These are phyloP conservation scores for Graptemys geographica DNA, from an alignment of 2,797 vertebrate species.

Conservation along the genomic window DNA sequence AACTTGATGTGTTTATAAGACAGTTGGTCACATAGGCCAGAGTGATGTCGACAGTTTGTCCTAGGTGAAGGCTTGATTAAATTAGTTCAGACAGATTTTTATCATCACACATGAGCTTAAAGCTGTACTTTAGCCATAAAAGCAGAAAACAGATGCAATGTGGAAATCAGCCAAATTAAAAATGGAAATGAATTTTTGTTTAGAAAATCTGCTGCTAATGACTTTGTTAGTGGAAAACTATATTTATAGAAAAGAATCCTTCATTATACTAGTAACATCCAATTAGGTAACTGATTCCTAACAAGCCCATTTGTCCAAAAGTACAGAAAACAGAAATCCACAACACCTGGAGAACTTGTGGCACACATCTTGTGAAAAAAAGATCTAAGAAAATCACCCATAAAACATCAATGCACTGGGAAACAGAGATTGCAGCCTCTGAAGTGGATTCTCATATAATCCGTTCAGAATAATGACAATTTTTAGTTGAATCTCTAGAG, in stretches of 20 bases:
- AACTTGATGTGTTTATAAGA: slow-evolving; percentile 52
- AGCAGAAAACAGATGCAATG: slow-evolving; percentile 58
- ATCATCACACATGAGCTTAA: slow-evolving; percentile 60
- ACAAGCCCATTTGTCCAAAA: slow-evolving; percentile 22
- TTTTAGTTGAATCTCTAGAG: slow-evolving; percentile 38
- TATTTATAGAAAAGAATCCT: not conserved
- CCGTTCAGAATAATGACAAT: slow-evolving; percentile 46
- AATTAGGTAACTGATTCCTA: slow-evolving; percentile 39
- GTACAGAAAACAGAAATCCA: not conserved
- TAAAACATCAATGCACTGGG: slow-evolving; percentile 31
- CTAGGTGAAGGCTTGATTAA: slow-evolving; percentile 65
- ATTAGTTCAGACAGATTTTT: slow-evolving; percentile 47
- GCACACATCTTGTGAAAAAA: slow-evolving; percentile 41
- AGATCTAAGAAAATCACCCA: slow-evolving; percentile 37
- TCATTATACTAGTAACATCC: slow-evolving; percentile 16
- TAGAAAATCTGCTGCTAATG: not conserved
- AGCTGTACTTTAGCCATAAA: slow-evolving; percentile 4
- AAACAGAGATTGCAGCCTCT: slow-evolving; percentile 37
- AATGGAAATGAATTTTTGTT: slow-evolving; percentile 57
- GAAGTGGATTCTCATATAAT: slow-evolving; percentile 28
- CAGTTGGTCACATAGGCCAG: slow-evolving; percentile 48
- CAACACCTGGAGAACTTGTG: slow-evolving; percentile 45
- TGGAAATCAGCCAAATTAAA: slow-evolving; percentile 64
- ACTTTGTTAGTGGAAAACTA: slow-evolving; percentile 25
- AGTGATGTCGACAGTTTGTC: slow-evolving; percentile 38